Evolutionary conservation across 2,888 invertebrate species (phyloP).

Genomic region (Cremastobaeus sp.): DNA sequence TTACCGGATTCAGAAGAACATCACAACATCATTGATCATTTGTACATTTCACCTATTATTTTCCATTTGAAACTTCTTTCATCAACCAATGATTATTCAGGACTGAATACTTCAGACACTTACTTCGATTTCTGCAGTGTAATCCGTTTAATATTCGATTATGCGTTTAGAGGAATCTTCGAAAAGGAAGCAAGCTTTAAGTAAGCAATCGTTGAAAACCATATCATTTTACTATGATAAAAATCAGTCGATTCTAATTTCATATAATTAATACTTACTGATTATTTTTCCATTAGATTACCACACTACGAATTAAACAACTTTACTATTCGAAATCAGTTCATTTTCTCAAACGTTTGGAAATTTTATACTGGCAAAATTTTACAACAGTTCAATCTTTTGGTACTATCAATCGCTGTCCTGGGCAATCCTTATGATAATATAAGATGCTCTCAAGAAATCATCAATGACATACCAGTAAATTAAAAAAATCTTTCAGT

Average conservation of each 20-base stretch:
- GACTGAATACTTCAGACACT: conserved; percentile 61
- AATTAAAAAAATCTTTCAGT: background rate
- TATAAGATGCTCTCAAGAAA: background rate
- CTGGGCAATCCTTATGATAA: conserved; percentile 87
- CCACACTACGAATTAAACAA: conserved; percentile 83
- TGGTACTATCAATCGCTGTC: conserved; percentile 87
- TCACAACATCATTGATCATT: conserved; percentile 23
- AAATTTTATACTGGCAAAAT: conserved; percentile 85
- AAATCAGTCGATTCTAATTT: background rate
- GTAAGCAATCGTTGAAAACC: no score
- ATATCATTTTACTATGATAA: no score
- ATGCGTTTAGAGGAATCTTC: conserved; percentile 70
- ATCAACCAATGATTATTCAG: conserved; percentile 67
- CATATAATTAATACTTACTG: background rate
- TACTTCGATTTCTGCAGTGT: conserved; percentile 69
- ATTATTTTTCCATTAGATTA: conserved; percentile 80
- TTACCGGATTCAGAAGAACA: conserved; percentile 19
- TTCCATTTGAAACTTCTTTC: conserved; percentile 82
- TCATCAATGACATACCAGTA: conserved; percentile 8
- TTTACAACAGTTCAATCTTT: conserved; percentile 89
- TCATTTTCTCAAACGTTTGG: conserved; percentile 80
- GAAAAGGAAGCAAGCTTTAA: conserved; percentile 72
- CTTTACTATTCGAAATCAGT: conserved; percentile 79
- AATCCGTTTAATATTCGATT: conserved; percentile 71
- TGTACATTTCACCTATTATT: conserved; percentile 81